Conservation (phyloP, 2,113 vertebrate genomes). For the Opisthocomus hoazin region DNA sequence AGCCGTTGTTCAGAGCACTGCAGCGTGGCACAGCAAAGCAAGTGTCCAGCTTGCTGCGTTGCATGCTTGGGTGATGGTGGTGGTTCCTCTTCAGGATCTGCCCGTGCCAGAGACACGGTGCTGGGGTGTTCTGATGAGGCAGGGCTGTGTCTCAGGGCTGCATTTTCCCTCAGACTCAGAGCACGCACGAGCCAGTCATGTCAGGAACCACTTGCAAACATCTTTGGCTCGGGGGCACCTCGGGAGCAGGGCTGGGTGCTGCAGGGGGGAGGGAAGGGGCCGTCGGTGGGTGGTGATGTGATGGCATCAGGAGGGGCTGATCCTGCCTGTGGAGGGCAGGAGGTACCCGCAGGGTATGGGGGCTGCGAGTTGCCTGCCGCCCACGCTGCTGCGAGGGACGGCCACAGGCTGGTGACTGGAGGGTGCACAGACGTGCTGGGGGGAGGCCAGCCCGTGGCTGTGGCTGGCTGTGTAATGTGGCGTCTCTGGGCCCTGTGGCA, state of each 20-base stretch:
- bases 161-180: not conserved
- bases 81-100: not conserved
- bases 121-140: not conserved
- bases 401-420: not conserved
- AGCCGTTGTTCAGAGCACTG: not conserved
- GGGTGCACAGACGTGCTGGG: not conserved
- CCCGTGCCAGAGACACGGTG: fast-evolving
- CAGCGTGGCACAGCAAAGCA: not conserved
- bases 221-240: not conserved
- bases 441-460: not conserved
- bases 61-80: too few species aligned
- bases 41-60: not conserved
- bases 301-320: not conserved
- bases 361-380: fast-evolving
- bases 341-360: not conserved
- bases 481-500: not conserved
- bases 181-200: fast-evolving
- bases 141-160: not conserved
- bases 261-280: not conserved
- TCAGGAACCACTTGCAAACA: not conserved
- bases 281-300: not conserved
- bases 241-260: not conserved
- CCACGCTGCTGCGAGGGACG: not conserved
- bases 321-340: not conserved
- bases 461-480: not conserved